Conservation (phyloP, 1,140 invertebrate species). For the Pseudomyrmex dendroicus region DNA sequence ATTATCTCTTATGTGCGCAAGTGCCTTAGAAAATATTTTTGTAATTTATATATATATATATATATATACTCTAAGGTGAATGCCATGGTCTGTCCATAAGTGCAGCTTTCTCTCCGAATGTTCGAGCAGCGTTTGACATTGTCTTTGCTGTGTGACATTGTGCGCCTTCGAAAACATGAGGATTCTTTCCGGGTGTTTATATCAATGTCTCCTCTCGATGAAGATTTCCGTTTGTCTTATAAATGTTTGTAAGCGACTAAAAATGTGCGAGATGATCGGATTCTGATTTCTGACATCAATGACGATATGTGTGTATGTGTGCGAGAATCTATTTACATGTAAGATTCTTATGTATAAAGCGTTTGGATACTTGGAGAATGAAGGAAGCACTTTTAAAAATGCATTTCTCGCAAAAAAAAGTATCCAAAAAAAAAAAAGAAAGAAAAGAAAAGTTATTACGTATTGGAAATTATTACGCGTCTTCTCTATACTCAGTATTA, state of each 20-base stretch:
- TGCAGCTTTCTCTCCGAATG: constrained; percentile 66
- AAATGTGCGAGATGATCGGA: constrained; percentile 10
- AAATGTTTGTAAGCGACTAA: constrained; percentile 20
- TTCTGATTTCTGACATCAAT: constrained; percentile 39
- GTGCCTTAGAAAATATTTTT: constrained; percentile 79
- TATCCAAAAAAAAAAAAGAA: neutral
- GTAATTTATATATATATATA: constrained; percentile 70
- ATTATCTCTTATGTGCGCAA: constrained; percentile 63
- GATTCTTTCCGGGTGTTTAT: constrained; percentile 15
- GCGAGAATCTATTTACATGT: constrained; percentile 34
- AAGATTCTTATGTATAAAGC: constrained; percentile 30
- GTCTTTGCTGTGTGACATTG: neutral
- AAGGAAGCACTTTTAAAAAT: constrained; percentile 21
- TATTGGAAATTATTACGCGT: neutral
- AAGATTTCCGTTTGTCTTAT: constrained; percentile 41
- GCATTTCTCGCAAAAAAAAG: neutral
- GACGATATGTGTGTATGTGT: constrained; percentile 20
- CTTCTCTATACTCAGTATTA: constrained; percentile 10
- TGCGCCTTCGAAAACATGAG: constrained; percentile 22
- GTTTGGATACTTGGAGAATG: neutral
- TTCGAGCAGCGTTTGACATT: constrained; percentile 58
- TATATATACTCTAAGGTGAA: constrained; percentile 28
- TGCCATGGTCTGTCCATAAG: constrained; percentile 55
- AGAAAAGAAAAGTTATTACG: neutral
- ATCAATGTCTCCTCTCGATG: constrained; percentile 44